Base-by-base conservation (phyloP, 2,888 invertebrate species). In the Morpho achilles region DNA sequence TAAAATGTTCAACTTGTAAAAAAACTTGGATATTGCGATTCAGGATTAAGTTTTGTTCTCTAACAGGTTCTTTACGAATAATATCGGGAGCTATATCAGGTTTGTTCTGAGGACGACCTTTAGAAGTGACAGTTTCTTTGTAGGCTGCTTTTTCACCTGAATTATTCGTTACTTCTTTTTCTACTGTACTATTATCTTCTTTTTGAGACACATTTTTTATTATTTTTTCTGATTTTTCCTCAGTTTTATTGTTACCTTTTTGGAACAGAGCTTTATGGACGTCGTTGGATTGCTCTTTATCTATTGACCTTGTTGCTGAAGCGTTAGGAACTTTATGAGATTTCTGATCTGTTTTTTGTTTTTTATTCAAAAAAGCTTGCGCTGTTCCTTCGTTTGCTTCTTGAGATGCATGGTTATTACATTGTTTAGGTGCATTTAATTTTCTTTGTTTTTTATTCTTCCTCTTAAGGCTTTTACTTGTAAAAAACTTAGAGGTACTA, bases 21-120 rank as follows among this genome's bases (percentile, higher is more conserved):
- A 79, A 79, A 2, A 83, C 69, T 70, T 82, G 76, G 54, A 82
- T 70, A 50, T 84, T 80, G 50, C 76, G 71, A 58, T 77, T 81
- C 1, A 77, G 59, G 59, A 76, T 68, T 32, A 78, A 60, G 42
- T 53, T 59, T 39, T 62, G 47, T n/a, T 54, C 9, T 56, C 8
- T 39, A 22, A 54, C 32, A 7, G 48, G 22, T 49, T 53, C 40
- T 42, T 56, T 54, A 8, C 22, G 9, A 40, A 41, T 8, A 32
- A 42, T 9, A 44, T 39, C 16, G 41, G 48, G 7, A 22, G 7
- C 9, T 40, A 32, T 8, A 51, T 51, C 40, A 32, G 32, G 3
- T 32, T 32, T 32, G 32, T 32, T 32, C 32, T 32, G 32, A 5
- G 32, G 32, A 5, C 3, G 4, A 32, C 32, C 5, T 32, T 1